Conservation (phyloP, 35 echinoderm and acorn worm species). For the Apostichopus californicus region DNA sequence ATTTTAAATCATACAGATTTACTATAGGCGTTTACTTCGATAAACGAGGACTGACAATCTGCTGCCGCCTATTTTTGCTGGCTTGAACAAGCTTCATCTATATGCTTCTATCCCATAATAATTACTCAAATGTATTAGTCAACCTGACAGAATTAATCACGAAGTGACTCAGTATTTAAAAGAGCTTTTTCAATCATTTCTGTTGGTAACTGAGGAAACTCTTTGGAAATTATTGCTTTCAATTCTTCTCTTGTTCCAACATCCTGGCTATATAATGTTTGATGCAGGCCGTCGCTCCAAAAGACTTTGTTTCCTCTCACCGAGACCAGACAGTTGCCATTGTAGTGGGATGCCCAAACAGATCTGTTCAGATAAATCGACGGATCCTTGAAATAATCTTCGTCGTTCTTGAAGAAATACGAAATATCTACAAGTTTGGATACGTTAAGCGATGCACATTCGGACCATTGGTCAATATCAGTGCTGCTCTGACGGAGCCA, state of each 20-base stretch:
- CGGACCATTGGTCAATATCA: background rate
- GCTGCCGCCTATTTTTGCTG: too few relatives aligned
- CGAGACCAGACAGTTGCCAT: background rate
- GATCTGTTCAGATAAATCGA: background rate
- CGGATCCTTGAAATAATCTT: background rate
- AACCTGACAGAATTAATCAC: too few relatives aligned
- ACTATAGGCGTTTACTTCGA: too few relatives aligned
- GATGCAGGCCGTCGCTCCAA: background rate
- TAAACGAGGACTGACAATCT: too few relatives aligned
- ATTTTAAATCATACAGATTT: too few relatives aligned
- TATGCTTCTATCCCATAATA: too few relatives aligned
- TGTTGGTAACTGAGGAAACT: background rate
- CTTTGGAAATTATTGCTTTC: background rate
- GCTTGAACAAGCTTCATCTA: too few relatives aligned
- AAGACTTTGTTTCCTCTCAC: background rate
- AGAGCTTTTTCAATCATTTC: background rate
- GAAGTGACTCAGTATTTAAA: too few relatives aligned
- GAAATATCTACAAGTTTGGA: background rate
- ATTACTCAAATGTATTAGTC: too few relatives aligned
- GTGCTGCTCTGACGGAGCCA: background rate
- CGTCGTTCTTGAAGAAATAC: background rate
- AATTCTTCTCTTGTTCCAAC: background rate
- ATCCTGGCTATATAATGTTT: background rate
- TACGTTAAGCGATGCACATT: background rate
- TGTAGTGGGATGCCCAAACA: constrained; percentile 3